These are phyloP conservation scores for Paralichthys olivaceus DNA, from an alignment of 2,113 vertebrate genomes.

Conservation along the genomic window DNA sequence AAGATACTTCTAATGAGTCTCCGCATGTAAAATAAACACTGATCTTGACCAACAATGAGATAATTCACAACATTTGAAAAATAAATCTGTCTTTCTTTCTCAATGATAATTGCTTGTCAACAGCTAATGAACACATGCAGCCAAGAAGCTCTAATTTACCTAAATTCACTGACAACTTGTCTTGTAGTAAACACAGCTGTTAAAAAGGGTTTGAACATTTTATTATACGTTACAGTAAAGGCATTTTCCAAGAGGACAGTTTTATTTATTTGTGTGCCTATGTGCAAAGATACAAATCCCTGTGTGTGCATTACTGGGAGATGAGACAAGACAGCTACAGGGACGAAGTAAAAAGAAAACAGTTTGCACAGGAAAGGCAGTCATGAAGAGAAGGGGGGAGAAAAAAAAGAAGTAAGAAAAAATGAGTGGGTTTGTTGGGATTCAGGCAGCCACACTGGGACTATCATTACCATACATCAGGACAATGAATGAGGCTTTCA, in stretches of 20 bases:
- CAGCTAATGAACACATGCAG: background rate
- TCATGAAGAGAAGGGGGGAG: constrained; percentile 19
- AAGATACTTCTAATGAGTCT: background rate
- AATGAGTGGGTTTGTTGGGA: constrained; percentile 87
- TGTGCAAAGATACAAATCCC: constrained; percentile 13
- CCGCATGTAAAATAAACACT: background rate
- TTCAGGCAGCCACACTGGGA: constrained; percentile 91
- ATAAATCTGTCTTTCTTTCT: no score
- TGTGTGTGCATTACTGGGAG: constrained; percentile 12
- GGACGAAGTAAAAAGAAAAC: constrained; percentile 46
- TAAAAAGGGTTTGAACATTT: constrained; percentile 8
- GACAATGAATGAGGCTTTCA: constrained; percentile 99
- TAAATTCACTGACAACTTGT: constrained; percentile 16
- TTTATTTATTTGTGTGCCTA: constrained; percentile 7
- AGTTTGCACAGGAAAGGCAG: constrained; percentile 49
- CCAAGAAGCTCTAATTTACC: constrained; percentile 26
- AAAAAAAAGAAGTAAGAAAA: constrained; percentile 17
- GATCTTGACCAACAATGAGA: background rate
- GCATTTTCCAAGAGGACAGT: constrained; percentile 11
- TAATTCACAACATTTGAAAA: background rate
- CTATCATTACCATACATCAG: constrained; percentile 99
- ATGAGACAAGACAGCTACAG: constrained; percentile 26
- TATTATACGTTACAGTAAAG: constrained; percentile 15
- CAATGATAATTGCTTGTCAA: constrained; percentile 15
- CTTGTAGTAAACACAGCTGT: constrained; percentile 3